Base-by-base conservation (phyloP, 64 coral and sea anemone species). In the Montipora efflorescens region DNA sequence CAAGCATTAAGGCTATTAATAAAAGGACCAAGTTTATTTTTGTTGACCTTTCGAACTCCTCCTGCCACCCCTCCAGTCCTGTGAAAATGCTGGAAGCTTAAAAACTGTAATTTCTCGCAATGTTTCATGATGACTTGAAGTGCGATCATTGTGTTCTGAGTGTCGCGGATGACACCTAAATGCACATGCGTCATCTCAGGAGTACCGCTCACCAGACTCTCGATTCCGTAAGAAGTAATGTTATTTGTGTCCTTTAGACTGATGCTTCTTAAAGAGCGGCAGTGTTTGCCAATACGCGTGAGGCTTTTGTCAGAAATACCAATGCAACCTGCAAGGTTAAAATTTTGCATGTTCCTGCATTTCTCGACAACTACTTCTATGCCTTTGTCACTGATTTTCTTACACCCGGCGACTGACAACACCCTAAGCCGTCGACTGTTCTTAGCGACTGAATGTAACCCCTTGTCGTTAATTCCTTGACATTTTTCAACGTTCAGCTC, bases 311-410 rank as follows among this genome's bases (percentile, higher is more conserved):
- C 91, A 9, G 91, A 62, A 47, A 97, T 20, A 59, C 71, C 93
- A 8, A 45, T 74, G 47, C 95, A 97, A 28, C 92, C 95, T 8
- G 95, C 80, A 15, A 97, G 90, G 80, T 91, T 94, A 2, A 97
- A 78, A 7, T 78, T 75, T 18, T 93, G 75, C 28, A 97, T 76
- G 23, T 51, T 87, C 3, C 9, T 25, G 22, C 95, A 97, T 77
- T 81, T 91, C 59, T 79, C 85, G 4, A 88, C 87, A 45, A 97
- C 62, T 8, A 82, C 52, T 20, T 3, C 36, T 1, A 97, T 44
- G 7, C 92, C 82, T 62, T 94, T 94, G 64, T 97, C 95, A 14
- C 81, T 87, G 44, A 97, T 50, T 76, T 66, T 87, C 47, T 57
- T 43, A 68, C 95, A 97, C 18, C 71, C 50, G 4, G 92, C 75